phyloP scores from a whole-genome alignment of 2,113 vertebrate species.

The Athene noctua region DNA sequence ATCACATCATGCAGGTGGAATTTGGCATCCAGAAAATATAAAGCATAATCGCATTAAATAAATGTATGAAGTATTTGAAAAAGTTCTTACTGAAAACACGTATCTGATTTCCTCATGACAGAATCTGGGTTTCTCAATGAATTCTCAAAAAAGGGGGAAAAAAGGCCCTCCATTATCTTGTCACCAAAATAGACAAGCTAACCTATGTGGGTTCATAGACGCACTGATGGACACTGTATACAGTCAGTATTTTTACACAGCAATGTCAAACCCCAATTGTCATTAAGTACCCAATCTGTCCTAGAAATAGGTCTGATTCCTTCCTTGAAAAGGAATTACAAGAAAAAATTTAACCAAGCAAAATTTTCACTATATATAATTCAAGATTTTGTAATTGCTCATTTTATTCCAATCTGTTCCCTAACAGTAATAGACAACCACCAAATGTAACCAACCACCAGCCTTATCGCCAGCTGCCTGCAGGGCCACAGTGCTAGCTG shows the following conservation, averaged over 20 bases:
- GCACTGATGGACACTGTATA: not conserved
- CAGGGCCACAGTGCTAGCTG: not conserved
- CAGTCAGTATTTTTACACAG: not conserved
- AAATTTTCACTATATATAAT: not conserved
- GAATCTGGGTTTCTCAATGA: not conserved
- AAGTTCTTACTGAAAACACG: not conserved
- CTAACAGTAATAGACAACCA: not conserved
- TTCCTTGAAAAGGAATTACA: not conserved
- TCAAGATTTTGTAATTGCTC: not conserved
- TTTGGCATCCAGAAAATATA: not conserved
- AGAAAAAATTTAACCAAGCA: not conserved
- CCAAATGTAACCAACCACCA: rapidly evolving
- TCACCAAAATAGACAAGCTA: not conserved
- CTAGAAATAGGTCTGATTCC: not conserved
- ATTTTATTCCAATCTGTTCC: not conserved
- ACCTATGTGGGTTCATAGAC: not conserved
- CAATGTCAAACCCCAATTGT: not conserved
- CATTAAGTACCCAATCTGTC: not conserved
- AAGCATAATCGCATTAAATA: not conserved
- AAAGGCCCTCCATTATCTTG: not conserved
- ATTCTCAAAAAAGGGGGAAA: not conserved
- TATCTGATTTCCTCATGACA: not conserved
- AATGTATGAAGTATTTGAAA: not conserved
- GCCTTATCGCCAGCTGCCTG: not conserved
- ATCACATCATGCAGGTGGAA: not conserved